These are phyloP conservation scores for Pollimyrus isidori DNA, from an alignment of 2,113 vertebrate genomes.

Conservation along the genomic window DNA sequence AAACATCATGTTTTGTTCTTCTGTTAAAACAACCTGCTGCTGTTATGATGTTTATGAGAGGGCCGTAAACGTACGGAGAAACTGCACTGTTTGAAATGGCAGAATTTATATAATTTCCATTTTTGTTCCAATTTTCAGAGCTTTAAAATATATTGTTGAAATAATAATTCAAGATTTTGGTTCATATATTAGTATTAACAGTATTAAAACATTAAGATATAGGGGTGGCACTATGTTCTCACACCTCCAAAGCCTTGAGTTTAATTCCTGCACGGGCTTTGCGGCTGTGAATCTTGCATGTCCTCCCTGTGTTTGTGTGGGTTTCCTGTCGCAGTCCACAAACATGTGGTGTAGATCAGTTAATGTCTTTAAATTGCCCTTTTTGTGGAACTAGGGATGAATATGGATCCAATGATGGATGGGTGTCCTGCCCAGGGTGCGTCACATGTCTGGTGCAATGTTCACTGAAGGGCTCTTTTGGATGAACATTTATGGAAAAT, in stretches of 20 bases:
- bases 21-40: not conserved
- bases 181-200: not conserved
- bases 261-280: not conserved
- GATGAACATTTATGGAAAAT: not conserved
- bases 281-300: not conserved
- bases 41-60: not conserved
- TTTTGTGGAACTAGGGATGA: not conserved
- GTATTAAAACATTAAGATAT: not conserved
- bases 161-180: not conserved
- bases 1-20: not conserved
- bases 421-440: not conserved
- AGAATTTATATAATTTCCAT: not conserved
- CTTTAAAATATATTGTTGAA: not conserved
- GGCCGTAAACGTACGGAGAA: not conserved
- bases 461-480: not conserved
- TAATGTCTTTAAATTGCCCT: not conserved
- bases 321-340: not conserved
- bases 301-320: not conserved
- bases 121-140: not conserved
- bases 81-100: not conserved
- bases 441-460: not conserved
- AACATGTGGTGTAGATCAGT: not conserved
- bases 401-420: not conserved
- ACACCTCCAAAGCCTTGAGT: not conserved
- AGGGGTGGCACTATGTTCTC: not conserved